Evolutionary conservation across 2,797 vertebrate species (phyloP).

Genomic region (Austrolebias charrua): DNA sequence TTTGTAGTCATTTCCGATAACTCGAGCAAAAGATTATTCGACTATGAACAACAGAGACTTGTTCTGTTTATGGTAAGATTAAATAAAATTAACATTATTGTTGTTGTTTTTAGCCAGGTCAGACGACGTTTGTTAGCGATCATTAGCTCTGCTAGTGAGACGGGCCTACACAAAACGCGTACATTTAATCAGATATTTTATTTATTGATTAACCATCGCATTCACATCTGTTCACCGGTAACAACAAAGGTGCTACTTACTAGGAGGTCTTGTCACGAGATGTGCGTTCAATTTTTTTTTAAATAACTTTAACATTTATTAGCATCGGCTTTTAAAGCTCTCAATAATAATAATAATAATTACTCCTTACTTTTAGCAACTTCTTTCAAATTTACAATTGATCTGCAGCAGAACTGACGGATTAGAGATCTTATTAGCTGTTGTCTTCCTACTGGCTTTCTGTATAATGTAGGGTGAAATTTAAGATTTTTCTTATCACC

Average conservation of each 20-base stretch:
- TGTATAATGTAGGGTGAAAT: too few relatives aligned
- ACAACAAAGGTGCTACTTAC: neutral
- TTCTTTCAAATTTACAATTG: neutral
- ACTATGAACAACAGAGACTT: neutral
- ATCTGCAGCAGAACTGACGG: too few relatives aligned
- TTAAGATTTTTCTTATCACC: too few relatives aligned
- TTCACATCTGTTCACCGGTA: neutral
- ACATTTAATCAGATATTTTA: neutral
- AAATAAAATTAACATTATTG: neutral
- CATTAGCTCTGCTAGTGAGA: slow-evolving; percentile 2
- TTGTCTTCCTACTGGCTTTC: too few relatives aligned
- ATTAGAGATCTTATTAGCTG: too few relatives aligned
- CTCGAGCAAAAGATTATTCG: neutral
- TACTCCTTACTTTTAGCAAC: neutral
- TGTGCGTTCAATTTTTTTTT: neutral
- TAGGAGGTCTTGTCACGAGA: slow-evolving; percentile 14
- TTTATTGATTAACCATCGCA: neutral
- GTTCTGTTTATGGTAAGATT: slow-evolving; percentile 38
- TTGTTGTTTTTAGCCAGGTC: slow-evolving; percentile 31
- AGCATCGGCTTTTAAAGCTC: neutral
- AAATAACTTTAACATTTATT: neutral
- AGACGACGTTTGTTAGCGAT: slow-evolving; percentile 21
- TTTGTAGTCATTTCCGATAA: fast-evolving
- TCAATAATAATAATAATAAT: too few relatives aligned
- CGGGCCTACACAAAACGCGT: fast-evolving